These are phyloP conservation scores for Leptobrachium leishanense DNA, from an alignment of 2,113 vertebrate species.

Conservation along the genomic window DNA sequence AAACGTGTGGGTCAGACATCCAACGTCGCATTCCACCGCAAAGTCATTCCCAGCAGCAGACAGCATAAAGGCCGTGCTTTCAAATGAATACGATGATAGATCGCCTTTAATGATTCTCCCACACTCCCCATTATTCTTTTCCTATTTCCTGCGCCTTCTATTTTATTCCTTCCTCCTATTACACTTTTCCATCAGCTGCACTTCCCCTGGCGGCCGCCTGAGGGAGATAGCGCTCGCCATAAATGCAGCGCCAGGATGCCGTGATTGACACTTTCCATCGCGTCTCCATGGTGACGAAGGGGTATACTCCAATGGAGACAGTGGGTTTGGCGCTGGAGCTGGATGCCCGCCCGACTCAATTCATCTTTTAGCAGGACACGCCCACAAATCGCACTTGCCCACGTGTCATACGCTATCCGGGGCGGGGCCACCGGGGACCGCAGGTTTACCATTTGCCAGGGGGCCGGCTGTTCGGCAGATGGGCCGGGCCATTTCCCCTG, in stretches of 20 bases:
- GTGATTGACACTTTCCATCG: conserved; percentile 23
- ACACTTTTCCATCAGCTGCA: neutral
- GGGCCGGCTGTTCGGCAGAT: conserved; percentile 13
- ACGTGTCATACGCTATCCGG: conserved; percentile 21
- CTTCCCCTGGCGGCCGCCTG: neutral
- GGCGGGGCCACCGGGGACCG: neutral
- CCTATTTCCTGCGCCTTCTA: conserved; percentile 24
- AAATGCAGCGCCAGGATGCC: neutral
- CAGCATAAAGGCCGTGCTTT: neutral
- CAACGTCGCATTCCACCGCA: neutral
- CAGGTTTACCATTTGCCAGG: conserved; percentile 13
- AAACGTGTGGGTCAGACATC: neutral
- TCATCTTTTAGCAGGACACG: conserved; percentile 24
- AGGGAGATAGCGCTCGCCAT: neutral
- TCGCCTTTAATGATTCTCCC: conserved; percentile 21
- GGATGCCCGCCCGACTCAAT: conserved; percentile 23
- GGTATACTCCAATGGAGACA: neutral
- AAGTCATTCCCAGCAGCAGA: neutral
- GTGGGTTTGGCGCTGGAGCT: neutral
- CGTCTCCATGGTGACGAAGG: conserved; percentile 16
- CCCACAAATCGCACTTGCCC: conserved; percentile 17
- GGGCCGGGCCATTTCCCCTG: neutral
- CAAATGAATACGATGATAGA: conserved; percentile 19
- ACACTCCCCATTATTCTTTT: conserved; percentile 25
- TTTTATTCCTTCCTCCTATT: conserved; percentile 33